Percentiles rank a stretch among this genome's conserved stretches.
Conservation (phyloP, 2,797 vertebrate genomes). For the Pseudomugil gertrudae region DNA sequence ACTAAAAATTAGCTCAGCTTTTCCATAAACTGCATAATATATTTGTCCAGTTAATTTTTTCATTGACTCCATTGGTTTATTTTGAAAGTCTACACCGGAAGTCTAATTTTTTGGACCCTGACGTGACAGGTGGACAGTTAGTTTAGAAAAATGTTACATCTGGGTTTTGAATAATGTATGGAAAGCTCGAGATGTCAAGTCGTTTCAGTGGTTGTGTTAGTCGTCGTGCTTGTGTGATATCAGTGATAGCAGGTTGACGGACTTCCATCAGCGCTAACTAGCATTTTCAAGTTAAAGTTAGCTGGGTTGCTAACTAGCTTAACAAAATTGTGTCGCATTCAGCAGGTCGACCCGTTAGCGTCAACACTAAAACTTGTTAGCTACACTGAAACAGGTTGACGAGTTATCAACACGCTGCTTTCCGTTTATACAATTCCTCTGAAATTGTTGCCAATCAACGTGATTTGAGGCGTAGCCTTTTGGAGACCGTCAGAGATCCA, state of each 20-base stretch:
- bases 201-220: too few relatives aligned
- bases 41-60: neutral
- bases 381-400: neutral
- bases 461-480: slow-evolving; percentile 61
- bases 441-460: slow-evolving; percentile 44
- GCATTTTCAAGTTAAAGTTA: slow-evolving; percentile 35
- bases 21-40: too few relatives aligned
- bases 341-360: neutral
- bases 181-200: neutral
- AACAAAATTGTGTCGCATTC: slow-evolving; percentile 15
- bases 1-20: too few relatives aligned
- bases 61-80: slow-evolving; percentile 28
- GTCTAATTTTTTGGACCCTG: too few relatives aligned
- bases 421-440: neutral
- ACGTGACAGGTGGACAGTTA: slow-evolving; percentile 12
- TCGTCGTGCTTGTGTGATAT: neutral
- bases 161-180: neutral
- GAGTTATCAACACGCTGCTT: neutral
- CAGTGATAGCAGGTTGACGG: slow-evolving; percentile 10
- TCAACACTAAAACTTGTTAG: neutral
- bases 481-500: slow-evolving; percentile 44
- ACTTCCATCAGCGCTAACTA: neutral
- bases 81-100: slow-evolving; percentile 51
- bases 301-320: slow-evolving; percentile 37
- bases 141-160: neutral